A percentile compares a stretch with the other conserved stretches of the same genome.
phyloP scores from a whole-genome alignment of 2,797 vertebrate species.

The Pangasius sanitwongsei region DNA sequence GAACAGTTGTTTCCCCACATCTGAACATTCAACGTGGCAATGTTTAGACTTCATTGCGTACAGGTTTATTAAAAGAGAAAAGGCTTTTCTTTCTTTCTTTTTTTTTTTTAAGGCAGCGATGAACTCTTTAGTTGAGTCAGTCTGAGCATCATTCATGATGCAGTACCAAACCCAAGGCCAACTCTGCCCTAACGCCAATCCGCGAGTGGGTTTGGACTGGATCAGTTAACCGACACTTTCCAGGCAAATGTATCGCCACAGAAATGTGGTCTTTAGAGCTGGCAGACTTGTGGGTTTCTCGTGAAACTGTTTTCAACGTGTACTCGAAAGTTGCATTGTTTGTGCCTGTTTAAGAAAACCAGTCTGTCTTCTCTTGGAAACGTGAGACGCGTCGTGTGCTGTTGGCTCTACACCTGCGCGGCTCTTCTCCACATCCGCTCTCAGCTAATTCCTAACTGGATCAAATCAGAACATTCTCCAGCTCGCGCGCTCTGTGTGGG shows the following conservation, averaged over 20 bases:
- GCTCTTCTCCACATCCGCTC: not conserved
- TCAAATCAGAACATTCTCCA: not conserved
- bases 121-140: not conserved
- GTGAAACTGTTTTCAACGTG: slow-evolving; percentile 2
- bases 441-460: not conserved
- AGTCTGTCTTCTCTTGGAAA: slow-evolving; percentile 37
- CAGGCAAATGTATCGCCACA: not conserved
- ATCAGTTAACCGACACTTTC: not conserved
- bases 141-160: slow-evolving; percentile 26
- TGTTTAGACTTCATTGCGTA: not conserved
- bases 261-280: not conserved
- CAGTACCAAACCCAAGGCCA: slow-evolving; percentile 8
- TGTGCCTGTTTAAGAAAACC: slow-evolving; percentile 27
- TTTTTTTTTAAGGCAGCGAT: not conserved
- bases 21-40: slow-evolving; percentile 35
- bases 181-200: not conserved
- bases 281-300: not conserved
- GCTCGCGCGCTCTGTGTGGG: too few species aligned
- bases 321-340: slow-evolving; percentile 19
- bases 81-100: not conserved
- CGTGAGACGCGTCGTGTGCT: not conserved
- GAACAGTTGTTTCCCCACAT: slow-evolving; percentile 30
- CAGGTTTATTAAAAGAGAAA: not conserved
- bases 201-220: not conserved
- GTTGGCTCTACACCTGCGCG: not conserved